Evolutionary conservation across 2,888 invertebrate genomes (phyloP).

Genomic region (Erebia aethiops): DNA sequence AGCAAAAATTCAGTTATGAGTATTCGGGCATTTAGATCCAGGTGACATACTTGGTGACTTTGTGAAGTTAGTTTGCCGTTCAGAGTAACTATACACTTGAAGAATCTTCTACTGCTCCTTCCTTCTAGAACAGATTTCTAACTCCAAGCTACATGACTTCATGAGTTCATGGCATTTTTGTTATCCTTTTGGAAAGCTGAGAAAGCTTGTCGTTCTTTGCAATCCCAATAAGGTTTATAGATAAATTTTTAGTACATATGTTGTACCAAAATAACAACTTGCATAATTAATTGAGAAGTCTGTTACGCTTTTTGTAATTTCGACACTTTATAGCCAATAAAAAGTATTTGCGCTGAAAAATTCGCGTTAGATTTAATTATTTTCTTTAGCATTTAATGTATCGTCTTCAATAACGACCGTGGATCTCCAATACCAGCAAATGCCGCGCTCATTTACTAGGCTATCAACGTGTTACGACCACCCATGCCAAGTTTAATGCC

Average conservation of each 20-base stretch:
- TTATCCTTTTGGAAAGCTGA: no score
- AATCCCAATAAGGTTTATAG: no score
- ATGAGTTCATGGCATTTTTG: no score
- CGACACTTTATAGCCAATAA: slow-evolving; percentile 16
- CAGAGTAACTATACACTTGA: no score
- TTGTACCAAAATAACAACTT: not conserved
- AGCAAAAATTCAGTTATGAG: no score
- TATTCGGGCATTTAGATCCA: no score
- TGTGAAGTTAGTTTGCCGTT: no score
- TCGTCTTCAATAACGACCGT: slow-evolving; percentile 1
- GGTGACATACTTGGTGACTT: no score
- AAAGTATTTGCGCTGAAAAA: slow-evolving; percentile 14
- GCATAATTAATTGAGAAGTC: slow-evolving; percentile 17
- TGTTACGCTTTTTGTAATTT: not conserved
- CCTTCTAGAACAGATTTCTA: no score
- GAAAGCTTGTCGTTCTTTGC: no score
- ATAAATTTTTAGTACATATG: not conserved
- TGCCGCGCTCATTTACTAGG: slow-evolving; percentile 51
- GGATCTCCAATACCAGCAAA: slow-evolving; percentile 30
- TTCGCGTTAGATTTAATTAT: slow-evolving; percentile 18
- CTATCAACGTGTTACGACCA: slow-evolving; percentile 56
- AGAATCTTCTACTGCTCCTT: no score
- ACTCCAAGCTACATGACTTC: no score
- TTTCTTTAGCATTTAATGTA: slow-evolving; percentile 19
- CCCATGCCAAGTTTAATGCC: slow-evolving; percentile 52